Evolutionary conservation across 2,797 vertebrate genomes (phyloP).

Genomic region (Heteromormyrus szaboi): DNA sequence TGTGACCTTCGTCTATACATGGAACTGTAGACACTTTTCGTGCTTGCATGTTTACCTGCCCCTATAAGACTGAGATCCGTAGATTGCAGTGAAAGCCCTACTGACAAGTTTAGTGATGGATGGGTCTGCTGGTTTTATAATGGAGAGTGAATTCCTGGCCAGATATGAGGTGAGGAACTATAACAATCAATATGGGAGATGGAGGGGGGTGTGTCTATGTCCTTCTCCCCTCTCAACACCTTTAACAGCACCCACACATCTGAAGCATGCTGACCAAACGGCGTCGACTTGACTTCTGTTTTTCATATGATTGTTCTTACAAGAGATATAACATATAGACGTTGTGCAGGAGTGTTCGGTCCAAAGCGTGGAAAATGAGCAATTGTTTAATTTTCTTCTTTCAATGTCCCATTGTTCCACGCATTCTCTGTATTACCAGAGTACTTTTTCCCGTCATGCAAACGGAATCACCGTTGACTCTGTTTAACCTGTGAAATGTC

Average conservation of each 20-base stretch:
- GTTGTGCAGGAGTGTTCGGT: not conserved
- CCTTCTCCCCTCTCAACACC: not conserved
- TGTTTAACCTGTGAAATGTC: slow-evolving; percentile 1
- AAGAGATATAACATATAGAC: not conserved
- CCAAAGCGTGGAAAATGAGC: not conserved
- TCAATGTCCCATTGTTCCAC: not conserved
- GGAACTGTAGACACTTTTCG: not conserved
- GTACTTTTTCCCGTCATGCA: not conserved
- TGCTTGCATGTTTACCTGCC: not conserved
- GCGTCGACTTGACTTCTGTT: not conserved
- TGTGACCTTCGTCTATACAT: slow-evolving; percentile 31
- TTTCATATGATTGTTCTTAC: not conserved
- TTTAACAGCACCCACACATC: not conserved
- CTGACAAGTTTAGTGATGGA: slow-evolving; percentile 9
- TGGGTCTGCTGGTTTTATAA: slow-evolving; percentile 32
- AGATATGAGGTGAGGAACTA: not conserved
- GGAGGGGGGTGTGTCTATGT: not conserved
- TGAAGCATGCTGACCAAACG: not conserved
- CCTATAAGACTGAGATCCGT: not conserved
- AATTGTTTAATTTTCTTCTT: not conserved
- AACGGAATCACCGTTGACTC: not conserved
- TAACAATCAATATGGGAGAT: slow-evolving; percentile 12
- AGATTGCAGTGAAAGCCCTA: not conserved
- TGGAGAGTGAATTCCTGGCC: slow-evolving; percentile 26
- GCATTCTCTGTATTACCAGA: not conserved